Percentiles rank a stretch among this genome's conserved stretches.
phyloP scores from a whole-genome alignment of 2,113 vertebrate species.

The Lycocorax pyrrhopterus region DNA sequence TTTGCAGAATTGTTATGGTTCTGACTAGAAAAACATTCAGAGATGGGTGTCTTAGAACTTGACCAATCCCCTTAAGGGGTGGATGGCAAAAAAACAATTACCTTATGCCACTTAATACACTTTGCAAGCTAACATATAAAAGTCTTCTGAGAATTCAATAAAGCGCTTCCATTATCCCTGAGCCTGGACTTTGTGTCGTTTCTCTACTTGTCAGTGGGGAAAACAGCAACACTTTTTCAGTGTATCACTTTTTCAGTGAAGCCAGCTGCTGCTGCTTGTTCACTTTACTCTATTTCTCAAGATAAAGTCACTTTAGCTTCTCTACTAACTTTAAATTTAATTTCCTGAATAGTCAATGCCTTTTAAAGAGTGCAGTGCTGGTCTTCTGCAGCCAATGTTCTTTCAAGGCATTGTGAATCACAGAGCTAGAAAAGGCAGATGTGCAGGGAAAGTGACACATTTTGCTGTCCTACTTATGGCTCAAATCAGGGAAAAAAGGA shows the following conservation, averaged over 20 bases:
- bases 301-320: background rate
- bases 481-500: background rate
- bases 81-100: no score
- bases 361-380: background rate
- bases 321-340: slow-evolving; percentile 24
- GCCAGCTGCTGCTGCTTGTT: background rate
- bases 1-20: no score
- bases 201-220: no score
- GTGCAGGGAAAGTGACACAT: background rate
- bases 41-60: no score
- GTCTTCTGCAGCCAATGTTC: background rate
- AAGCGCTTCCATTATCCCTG: no score
- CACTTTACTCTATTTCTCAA: background rate
- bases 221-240: slow-evolving; percentile 13
- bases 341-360: slow-evolving; percentile 16
- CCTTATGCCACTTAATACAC: no score
- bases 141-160: no score
- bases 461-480: background rate
- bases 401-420: background rate
- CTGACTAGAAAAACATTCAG: no score
- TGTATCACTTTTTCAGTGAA: background rate
- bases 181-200: no score
- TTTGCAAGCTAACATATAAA: no score
- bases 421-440: background rate
- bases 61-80: no score